Percentiles rank a stretch among this genome's conserved stretches.
Evolutionary conservation across 2,113 vertebrate genomes (phyloP).

Genomic region (Corapipo altera): DNA sequence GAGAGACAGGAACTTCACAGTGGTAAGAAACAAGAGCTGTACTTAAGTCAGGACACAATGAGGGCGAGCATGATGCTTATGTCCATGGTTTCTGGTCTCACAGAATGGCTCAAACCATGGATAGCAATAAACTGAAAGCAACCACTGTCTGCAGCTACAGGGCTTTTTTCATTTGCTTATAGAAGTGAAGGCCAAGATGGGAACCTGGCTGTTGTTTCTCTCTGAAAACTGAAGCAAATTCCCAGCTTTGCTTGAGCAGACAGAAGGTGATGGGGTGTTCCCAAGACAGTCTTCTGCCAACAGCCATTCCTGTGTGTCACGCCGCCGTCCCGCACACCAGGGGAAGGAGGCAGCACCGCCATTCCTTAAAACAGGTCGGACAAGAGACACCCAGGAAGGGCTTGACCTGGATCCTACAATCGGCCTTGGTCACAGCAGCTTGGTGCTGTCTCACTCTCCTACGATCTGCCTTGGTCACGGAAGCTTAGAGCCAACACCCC

Average conservation of each 20-base stretch:
- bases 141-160: neutral
- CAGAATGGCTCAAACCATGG: neutral
- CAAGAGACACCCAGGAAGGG: neutral
- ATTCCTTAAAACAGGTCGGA: conserved; percentile 26
- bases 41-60: neutral
- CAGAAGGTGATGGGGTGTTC: fast-evolving
- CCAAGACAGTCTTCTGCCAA: neutral
- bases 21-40: neutral
- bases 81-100: neutral
- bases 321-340: fast-evolving
- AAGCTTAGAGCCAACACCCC: neutral
- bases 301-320: neutral
- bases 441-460: neutral
- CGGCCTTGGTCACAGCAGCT: neutral
- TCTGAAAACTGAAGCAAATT: neutral
- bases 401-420: neutral
- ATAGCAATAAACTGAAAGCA: neutral
- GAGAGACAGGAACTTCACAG: neutral
- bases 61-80: fast-evolving
- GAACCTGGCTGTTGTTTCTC: neutral
- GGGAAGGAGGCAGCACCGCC: neutral
- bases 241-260: neutral
- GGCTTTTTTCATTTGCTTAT: neutral
- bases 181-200: neutral
- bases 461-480: neutral